Evolutionary conservation across 1,140 invertebrate genomes (phyloP), one percentile per base, ranked within the genome.

Genomic region (Drosophila simulans): DNA sequence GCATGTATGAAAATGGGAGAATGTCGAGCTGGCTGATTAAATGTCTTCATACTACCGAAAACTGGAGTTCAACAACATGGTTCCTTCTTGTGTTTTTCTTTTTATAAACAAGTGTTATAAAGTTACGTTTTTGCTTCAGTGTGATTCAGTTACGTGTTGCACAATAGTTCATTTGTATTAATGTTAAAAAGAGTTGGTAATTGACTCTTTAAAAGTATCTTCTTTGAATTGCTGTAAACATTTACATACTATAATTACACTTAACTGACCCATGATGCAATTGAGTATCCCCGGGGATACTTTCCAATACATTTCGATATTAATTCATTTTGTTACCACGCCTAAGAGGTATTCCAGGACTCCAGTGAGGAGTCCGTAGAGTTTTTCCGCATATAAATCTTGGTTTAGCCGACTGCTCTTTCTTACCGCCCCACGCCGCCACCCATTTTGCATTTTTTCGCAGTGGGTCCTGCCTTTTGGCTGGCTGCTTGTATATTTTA

Each of bases 321-420:
- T 5, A 5, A 37, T 46, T 63, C 12, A 27, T 31, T 22, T 49
- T 48, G 11, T 63, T 22, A 5, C 39, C 17, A 31, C 27, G 37
- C 39, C 15, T 20, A 37, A 25, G 17, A 48, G 63, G 68, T 72
- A 72, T 45, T 52, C 31, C 39, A 31, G 11, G 15, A 7, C 34
- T 57, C 20, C 11, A 27, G 27, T 11, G 8, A 57, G 10, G 12
- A 22, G 1, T 7, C 15, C 43, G 22, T 45, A 35, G 53, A 53
- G 20, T 88, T 70, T 57, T 66, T 82, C 77, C 78, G 84, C 76
- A 88, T 88, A 88, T 89, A 88, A 88, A 88, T 88, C 83, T 89
- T 88, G 84, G 83, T 89, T 88, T 89, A 77, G 84, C 84, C 79
- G 79, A 51, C 79, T 83, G 59, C 56, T 55, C 69, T 71, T 82